Percentiles rank a stretch among this genome's conserved stretches.
Evolutionary conservation across 2,888 invertebrate genomes (phyloP).

Genomic region (Apeira syringaria): DNA sequence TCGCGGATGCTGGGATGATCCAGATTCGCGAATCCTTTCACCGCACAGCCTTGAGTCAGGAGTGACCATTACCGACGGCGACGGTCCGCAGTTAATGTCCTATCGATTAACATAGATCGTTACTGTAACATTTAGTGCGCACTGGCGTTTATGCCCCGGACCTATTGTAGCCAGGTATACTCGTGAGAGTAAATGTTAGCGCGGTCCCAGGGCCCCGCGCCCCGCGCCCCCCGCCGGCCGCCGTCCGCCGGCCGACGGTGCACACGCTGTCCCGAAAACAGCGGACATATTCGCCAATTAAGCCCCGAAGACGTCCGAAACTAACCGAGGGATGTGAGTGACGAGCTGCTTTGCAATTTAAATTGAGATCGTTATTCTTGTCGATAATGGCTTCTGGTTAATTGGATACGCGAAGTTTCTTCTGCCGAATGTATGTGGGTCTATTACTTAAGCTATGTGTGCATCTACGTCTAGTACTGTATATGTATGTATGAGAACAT

Average conservation of each 20-base stretch:
- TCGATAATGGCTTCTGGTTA: constrained; percentile 51
- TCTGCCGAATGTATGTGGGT: constrained; percentile 22
- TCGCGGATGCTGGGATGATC: constrained; percentile 66
- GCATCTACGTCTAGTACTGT: too few relatives aligned
- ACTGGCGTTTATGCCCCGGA: constrained; percentile 46
- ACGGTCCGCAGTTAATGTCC: constrained; percentile 71
- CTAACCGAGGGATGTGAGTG: constrained; percentile 47
- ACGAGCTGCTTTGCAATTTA: constrained; percentile 62
- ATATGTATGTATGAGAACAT: too few relatives aligned
- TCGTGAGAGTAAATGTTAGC: constrained; percentile 51
- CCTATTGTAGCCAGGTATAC: constrained; percentile 55
- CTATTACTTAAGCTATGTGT: constrained; percentile 2
- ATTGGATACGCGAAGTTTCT: constrained; percentile 44
- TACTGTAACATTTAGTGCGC: constrained; percentile 64
- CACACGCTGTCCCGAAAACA: constrained; percentile 34
- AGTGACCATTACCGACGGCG: constrained; percentile 73
- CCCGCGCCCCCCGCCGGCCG: constrained; percentile 16
- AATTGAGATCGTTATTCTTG: constrained; percentile 58
- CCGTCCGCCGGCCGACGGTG: too few relatives aligned
- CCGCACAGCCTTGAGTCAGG: constrained; percentile 73
- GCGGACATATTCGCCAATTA: constrained; percentile 59
- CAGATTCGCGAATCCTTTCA: constrained; percentile 80
- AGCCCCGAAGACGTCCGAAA: constrained; percentile 40
- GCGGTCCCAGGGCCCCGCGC: constrained; percentile 47
- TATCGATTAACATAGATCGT: constrained; percentile 76